These are phyloP conservation scores for Pteromalus puparum DNA, from an alignment of 1,140 invertebrate species.

Conservation along the genomic window DNA sequence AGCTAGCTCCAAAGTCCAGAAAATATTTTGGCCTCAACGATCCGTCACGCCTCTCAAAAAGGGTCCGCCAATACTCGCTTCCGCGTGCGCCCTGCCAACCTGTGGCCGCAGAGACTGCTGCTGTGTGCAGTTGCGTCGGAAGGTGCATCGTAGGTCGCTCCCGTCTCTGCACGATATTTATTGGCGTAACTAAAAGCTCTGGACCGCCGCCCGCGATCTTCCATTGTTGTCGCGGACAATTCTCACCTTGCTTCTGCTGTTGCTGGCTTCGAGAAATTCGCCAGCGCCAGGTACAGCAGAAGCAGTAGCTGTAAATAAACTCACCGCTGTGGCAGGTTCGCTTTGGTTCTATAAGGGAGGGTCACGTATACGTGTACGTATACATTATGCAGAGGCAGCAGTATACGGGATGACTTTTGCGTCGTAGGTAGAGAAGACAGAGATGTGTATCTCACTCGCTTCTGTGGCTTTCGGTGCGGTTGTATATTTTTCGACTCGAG, in stretches of 20 bases:
- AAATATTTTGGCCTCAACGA: slow-evolving; percentile 26
- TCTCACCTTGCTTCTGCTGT: not conserved
- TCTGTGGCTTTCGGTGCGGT: slow-evolving; percentile 29
- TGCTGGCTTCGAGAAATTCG: not conserved
- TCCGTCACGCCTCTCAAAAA: slow-evolving; percentile 26
- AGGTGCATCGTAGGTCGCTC: not conserved
- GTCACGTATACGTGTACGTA: not conserved
- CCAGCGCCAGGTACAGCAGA: not conserved
- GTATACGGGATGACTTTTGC: slow-evolving; percentile 10
- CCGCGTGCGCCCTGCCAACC: no score
- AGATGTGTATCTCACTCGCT: slow-evolving; percentile 27
- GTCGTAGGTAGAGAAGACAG: slow-evolving; percentile 11
- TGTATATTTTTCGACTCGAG: slow-evolving; percentile 27
- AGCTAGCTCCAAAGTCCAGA: not conserved
- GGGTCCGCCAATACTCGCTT: not conserved
- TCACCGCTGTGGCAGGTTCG: not conserved
- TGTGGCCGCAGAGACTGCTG: no score
- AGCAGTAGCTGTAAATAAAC: slow-evolving; percentile 36
- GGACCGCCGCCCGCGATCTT: not conserved
- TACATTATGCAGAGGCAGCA: not conserved
- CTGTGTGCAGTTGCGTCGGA: no score
- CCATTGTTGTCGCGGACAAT: not conserved
- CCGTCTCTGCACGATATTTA: slow-evolving; percentile 32
- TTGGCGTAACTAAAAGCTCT: slow-evolving; percentile 29
- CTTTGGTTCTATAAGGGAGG: not conserved